phyloP scores from a whole-genome alignment of 2,113 vertebrate species.

The Tychaedon coryphoeus region DNA sequence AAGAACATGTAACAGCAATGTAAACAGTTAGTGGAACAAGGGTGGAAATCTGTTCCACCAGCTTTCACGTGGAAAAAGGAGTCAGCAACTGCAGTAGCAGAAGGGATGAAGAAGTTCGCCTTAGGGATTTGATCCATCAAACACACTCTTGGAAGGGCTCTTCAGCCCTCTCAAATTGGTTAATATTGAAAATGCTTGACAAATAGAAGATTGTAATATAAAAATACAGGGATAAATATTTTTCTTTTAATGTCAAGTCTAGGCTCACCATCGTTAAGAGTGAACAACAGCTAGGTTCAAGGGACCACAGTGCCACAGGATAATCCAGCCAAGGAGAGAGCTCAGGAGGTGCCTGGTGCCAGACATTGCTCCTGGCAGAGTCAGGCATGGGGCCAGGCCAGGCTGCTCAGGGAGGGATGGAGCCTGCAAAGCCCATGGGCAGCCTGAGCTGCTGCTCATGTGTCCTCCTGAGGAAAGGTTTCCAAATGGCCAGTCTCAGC shows the following conservation, averaged over 20 bases:
- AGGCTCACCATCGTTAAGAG: neutral
- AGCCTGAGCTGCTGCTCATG: rapidly evolving
- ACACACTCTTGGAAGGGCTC: neutral
- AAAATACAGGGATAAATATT: neutral
- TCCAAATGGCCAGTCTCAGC: rapidly evolving
- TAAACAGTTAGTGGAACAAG: neutral
- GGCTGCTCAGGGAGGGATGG: neutral
- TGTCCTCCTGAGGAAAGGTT: neutral
- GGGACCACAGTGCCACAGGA: rapidly evolving
- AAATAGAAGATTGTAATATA: neutral
- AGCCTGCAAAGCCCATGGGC: rapidly evolving
- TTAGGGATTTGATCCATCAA: neutral
- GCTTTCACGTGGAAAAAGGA: neutral
- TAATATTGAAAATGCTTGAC: neutral
- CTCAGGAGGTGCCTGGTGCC: neutral
- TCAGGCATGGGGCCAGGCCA: neutral
- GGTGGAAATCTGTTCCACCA: neutral
- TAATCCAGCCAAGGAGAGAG: neutral
- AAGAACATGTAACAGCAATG: neutral
- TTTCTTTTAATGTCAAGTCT: neutral
- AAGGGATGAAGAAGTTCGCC: neutral
- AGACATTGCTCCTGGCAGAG: neutral
- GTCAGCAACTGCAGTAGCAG: neutral
- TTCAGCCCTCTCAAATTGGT: neutral
- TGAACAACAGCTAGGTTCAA: neutral